phyloP scores from a whole-genome alignment of 2,113 vertebrate species.

The Pluvialis apricaria region DNA sequence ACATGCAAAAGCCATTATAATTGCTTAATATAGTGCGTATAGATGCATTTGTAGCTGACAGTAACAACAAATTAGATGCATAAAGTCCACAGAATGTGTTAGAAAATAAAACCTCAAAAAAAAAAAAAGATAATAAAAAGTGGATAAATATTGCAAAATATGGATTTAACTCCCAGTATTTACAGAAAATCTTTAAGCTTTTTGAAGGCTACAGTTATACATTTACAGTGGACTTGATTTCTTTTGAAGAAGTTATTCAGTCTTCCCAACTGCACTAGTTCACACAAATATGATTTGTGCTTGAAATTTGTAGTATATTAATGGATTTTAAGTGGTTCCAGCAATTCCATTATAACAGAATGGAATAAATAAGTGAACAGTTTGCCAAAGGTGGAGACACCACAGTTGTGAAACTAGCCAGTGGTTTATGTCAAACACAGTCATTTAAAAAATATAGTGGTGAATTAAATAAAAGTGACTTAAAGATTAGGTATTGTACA shows the following conservation, averaged over 20 bases:
- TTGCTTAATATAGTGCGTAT: neutral
- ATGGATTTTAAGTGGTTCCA: conserved; percentile 63
- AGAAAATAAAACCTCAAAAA: neutral
- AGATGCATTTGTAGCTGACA: neutral
- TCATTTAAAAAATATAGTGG: neutral
- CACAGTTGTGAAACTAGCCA: conserved; percentile 44
- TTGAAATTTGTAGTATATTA: conserved; percentile 44
- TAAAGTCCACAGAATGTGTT: neutral
- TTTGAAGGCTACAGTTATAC: neutral
- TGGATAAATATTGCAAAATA: neutral
- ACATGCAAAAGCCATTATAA: neutral
- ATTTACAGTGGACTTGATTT: neutral
- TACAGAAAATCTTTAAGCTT: neutral
- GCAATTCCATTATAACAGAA: conserved; percentile 49
- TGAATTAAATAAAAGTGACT: conserved; percentile 51
- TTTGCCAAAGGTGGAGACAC: conserved; percentile 54
- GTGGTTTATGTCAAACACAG: conserved; percentile 64
- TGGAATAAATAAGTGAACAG: neutral
- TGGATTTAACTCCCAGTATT: neutral
- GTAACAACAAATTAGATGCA: neutral
- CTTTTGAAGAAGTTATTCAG: neutral
- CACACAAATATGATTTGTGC: neutral
- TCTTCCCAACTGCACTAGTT: neutral
- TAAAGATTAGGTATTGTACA: conserved; percentile 7
- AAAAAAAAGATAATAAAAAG: neutral